Evolutionary conservation across 2,888 invertebrate genomes (phyloP), one percentile per base, ranked within the genome.

Genomic region (Gandaritis pyraliata): DNA sequence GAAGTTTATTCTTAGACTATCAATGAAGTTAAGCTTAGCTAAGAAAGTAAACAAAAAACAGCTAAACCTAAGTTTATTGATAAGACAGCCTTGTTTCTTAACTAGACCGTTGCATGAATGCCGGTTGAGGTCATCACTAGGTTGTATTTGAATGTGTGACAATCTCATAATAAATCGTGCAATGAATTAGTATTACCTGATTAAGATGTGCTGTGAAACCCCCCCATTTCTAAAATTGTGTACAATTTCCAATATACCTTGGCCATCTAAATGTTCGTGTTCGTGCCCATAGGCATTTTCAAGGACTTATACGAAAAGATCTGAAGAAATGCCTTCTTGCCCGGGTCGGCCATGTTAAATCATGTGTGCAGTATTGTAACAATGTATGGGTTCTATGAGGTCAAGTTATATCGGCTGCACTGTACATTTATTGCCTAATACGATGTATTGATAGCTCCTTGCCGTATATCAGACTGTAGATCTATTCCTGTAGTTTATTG

Each of bases 401-500:
- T 33, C 33, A 33, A 33, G 33, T 33, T 33, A 33, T 11, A 33
- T 33, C 33, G 33, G 33, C 8, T 33, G 33, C 8, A 23, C 23
- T 23, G 23, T 23, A 23, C 6, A 33, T 33, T 33, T 8, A 33
- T 33, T 33, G 33, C 33, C 6, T 69, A 68, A 70, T 74, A 75
- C 74, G 77, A 79, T 80, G 74, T 78, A 78, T 81, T 74, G 80
- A 75, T 75, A 70, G 73, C 73, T 78, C 81, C 82, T 84, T 76
- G 85, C 85, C 86, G 83, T 79, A 75, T 73, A 81, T 79, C 85
- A 85, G 85, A 87, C 85, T 86, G 81, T 88, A 87, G 83, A 82
- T 85, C 82, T 83, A 81, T 85, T 65, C 64, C 62, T 56, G 59
- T 67, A 70, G 80, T 85, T 83, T 84, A 58, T 64, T 86, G 76